phyloP scores from a whole-genome alignment of 2,888 invertebrate species.

The Drosophila phalerata region DNA sequence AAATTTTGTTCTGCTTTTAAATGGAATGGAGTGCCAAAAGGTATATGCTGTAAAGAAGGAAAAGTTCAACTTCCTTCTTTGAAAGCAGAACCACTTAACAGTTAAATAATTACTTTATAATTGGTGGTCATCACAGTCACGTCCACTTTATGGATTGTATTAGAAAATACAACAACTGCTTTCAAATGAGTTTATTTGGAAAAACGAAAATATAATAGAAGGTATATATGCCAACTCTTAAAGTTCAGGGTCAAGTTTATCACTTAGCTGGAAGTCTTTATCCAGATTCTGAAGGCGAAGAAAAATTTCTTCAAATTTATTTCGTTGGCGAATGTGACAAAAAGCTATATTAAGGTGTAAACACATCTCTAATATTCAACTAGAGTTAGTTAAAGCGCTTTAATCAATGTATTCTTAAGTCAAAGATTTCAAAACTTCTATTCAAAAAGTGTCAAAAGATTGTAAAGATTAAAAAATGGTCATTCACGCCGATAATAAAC shows the following conservation, averaged over 20 bases:
- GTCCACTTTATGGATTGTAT: too few species aligned
- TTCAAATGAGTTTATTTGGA: neutral
- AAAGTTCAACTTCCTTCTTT: too few species aligned
- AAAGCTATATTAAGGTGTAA: neutral
- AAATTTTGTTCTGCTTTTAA: too few species aligned
- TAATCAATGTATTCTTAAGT: neutral
- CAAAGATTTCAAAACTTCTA: neutral
- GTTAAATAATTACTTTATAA: too few species aligned
- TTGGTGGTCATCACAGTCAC: too few species aligned
- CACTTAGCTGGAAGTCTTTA: neutral
- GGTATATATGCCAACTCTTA: conserved; percentile 1
- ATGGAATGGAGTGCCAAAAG: too few species aligned
- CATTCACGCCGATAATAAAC: too few species aligned
- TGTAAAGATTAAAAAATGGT: neutral
- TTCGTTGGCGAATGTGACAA: neutral
- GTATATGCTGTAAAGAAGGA: too few species aligned
- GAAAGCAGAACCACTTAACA: too few species aligned
- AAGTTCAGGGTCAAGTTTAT: neutral
- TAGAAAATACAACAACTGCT: too few species aligned
- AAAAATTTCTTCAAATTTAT: neutral
- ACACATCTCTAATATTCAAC: neutral
- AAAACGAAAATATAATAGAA: neutral
- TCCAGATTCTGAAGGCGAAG: neutral
- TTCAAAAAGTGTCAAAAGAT: conserved; percentile 1
- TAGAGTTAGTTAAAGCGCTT: neutral